These are phyloP conservation scores for Agrochola lychnidis DNA, from an alignment of 2,888 invertebrate species.

Conservation along the genomic window DNA sequence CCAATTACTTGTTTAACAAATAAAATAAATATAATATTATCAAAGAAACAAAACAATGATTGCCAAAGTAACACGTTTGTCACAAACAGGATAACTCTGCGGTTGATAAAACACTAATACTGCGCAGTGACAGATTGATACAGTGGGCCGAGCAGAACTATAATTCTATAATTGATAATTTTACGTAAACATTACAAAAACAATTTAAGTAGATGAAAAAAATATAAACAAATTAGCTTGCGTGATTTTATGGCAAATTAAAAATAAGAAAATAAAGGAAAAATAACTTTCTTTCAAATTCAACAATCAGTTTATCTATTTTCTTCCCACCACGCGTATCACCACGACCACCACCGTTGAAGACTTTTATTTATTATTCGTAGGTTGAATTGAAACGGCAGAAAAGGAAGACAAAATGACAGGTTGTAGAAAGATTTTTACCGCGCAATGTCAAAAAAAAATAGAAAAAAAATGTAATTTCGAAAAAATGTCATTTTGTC, in stretches of 20 bases:
- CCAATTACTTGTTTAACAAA: not conserved
- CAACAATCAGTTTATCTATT: not conserved
- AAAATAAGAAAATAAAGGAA: not conserved
- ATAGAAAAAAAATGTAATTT: not conserved
- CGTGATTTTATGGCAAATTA: not conserved
- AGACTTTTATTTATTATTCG: too few relatives aligned
- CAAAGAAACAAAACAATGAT: constrained; percentile 33
- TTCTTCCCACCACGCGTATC: too few relatives aligned
- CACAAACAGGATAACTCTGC: constrained; percentile 54
- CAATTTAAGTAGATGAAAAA: too few relatives aligned
- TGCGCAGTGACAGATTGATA: constrained; percentile 45
- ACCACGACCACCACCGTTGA: too few relatives aligned
- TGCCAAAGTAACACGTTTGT: constrained; percentile 23
- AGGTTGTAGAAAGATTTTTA: not conserved
- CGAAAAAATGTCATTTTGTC: too few relatives aligned
- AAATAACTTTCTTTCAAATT: not conserved
- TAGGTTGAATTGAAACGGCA: not conserved
- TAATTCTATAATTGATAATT: constrained; percentile 19
- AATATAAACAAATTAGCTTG: not conserved
- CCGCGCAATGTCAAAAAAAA: not conserved
- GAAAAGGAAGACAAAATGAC: not conserved
- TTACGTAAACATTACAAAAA: constrained; percentile 11
- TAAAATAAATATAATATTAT: constrained; percentile 6
- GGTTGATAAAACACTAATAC: constrained; percentile 39
- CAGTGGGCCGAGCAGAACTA: not conserved